Conservation (phyloP, 2,797 vertebrate genomes). For the Etheostoma perlongum region DNA sequence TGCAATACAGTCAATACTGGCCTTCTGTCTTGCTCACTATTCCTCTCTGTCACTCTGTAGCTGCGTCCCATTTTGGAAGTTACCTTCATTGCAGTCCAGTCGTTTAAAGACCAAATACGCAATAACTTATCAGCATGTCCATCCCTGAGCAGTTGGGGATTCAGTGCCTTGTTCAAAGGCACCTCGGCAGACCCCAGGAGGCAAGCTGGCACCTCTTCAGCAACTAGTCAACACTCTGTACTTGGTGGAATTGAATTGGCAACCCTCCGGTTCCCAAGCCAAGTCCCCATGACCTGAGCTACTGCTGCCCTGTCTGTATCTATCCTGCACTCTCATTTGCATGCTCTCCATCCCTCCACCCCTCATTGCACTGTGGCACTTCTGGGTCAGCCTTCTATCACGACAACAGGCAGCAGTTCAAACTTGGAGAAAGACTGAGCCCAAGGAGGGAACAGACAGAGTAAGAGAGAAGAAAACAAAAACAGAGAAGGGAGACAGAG, state of each 20-base stretch:
- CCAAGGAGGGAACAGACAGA: slow-evolving; percentile 20
- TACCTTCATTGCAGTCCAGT: too few species aligned
- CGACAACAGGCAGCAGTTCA: slow-evolving; percentile 31
- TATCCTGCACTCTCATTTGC: slow-evolving; percentile 38
- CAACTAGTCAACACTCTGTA: neutral
- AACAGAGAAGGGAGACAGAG: slow-evolving; percentile 14
- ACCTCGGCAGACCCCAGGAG: too few species aligned
- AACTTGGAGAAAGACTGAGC: slow-evolving; percentile 41
- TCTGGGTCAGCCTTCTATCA: slow-evolving; percentile 53
- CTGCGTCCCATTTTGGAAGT: neutral
- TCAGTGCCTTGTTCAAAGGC: too few species aligned
- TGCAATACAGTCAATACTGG: neutral
- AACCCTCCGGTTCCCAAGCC: too few species aligned
- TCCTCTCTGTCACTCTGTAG: neutral
- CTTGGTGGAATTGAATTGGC: neutral
- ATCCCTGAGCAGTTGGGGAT: neutral
- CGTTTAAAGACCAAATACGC: neutral
- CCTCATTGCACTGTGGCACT: slow-evolving; percentile 45
- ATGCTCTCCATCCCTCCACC: slow-evolving; percentile 32
- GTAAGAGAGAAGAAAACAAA: slow-evolving; percentile 5
- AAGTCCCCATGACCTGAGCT: too few species aligned
- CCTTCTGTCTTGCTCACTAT: neutral
- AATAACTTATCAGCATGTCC: neutral
- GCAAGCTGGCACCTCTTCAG: too few species aligned
- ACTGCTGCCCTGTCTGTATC: neutral